Percentiles rank a stretch among this genome's conserved stretches.
Evolutionary conservation across 2,888 invertebrate species (phyloP).

Genomic region (Dolomedes plantarius): DNA sequence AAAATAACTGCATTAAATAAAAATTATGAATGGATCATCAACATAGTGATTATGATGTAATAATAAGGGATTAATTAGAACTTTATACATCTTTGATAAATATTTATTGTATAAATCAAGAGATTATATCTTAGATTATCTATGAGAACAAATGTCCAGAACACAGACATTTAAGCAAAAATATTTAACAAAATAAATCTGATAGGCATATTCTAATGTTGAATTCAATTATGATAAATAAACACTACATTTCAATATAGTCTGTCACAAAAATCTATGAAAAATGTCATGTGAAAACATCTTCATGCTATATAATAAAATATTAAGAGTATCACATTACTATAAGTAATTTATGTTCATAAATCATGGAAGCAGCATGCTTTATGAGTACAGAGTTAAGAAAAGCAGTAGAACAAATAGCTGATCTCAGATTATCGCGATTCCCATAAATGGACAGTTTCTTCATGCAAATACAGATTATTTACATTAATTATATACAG

Average conservation of each 20-base stretch:
- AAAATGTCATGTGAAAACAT: constrained; percentile 6
- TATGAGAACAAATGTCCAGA: background rate
- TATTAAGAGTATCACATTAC: constrained; percentile 4
- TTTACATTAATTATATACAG: constrained; percentile 39
- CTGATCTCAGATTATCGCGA: background rate
- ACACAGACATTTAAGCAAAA: background rate
- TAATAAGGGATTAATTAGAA: background rate
- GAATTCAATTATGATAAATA: background rate
- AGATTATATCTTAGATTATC: background rate
- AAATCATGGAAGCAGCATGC: background rate
- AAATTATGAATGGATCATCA: background rate
- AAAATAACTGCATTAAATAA: background rate
- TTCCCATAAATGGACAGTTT: constrained; percentile 23
- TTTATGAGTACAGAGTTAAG: background rate
- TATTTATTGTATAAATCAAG: background rate
- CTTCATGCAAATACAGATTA: constrained; percentile 28
- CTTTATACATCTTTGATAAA: background rate
- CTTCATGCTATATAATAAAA: background rate
- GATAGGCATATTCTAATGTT: background rate
- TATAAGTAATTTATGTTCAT: background rate
- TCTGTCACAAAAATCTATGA: background rate
- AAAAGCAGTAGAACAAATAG: constrained; percentile 1
- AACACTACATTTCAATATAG: constrained; percentile 2
- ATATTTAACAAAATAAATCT: background rate
- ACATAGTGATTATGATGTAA: background rate